Base-by-base conservation (phyloP, 1,140 invertebrate genomes). In the Meloidogyne chitwoodi region DNA sequence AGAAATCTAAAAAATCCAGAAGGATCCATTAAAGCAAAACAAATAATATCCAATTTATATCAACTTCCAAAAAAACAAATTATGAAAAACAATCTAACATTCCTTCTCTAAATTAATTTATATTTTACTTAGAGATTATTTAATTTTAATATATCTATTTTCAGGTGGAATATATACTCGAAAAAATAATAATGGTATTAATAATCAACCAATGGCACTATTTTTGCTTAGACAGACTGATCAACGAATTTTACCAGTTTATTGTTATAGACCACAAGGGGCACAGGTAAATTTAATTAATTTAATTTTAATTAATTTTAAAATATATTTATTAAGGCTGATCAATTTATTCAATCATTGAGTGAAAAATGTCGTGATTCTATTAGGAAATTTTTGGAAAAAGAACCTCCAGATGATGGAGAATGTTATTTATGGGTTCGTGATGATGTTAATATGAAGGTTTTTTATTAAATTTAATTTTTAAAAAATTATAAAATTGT, bases 231-330 rank as follows among this genome's bases (percentile, higher is more conserved):
- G 68, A 41, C 29, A 69, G 6, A 16, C 24, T 27, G 61, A 69
- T 24, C 41, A 69, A 44, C 24, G 61, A 69, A 44, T 69, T n/a
- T 31, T 34, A n/a, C 68, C 68, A 8, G 41, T 56, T 69, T 69
- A 69, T 61, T 69, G 68, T 69, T 56, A 29, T 61, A 38, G 68
- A 10, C 68, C 68, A 8, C 68, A 69, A 61, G 68, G 68, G 16
- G 61, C 61, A n/a, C 41, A 69, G 38, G 68, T n/a, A 69, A 44
- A 16, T 24, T 24, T 31, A 26, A 31, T 2, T 24, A 19, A n/a
- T n/a, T 19, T n/a, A 41, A 41, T 22, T 38, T 38, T 16, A 19
- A 68, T 19, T 31, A 1, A 67, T 19, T 31, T 0, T 12, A 65
- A 27, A 31, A 26, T 34, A 34, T 44, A 8, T 56, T 41, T n/a